phyloP scores from a whole-genome alignment of 2,888 invertebrate genomes.

The Thecophora atra region DNA sequence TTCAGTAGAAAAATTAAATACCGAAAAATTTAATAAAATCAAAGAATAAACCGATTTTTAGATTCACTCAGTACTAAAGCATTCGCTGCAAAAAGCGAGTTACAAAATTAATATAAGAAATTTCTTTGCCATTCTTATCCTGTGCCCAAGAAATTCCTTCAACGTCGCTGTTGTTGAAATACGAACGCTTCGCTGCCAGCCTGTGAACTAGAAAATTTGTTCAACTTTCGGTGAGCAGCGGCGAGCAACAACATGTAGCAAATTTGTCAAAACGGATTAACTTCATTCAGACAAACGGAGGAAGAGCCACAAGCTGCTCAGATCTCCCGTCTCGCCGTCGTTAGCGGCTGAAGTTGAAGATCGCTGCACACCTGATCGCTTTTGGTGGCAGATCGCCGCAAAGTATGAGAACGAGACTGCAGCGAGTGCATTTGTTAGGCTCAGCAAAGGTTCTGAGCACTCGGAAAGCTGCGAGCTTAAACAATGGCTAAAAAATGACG shows the following conservation, averaged over 20 bases:
- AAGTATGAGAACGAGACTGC: background rate
- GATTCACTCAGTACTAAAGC: too few species aligned
- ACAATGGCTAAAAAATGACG: constrained; percentile 27
- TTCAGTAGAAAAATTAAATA: too few species aligned
- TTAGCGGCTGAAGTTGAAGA: background rate
- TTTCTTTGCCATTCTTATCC: background rate
- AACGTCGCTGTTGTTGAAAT: background rate
- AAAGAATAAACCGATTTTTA: too few species aligned
- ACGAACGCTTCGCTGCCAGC: background rate
- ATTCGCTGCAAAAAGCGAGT: background rate
- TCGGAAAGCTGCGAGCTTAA: background rate
- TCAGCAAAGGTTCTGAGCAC: constrained; percentile 16
- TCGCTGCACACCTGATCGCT: constrained; percentile 18
- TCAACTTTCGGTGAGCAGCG: constrained; percentile 5
- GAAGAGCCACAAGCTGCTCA: constrained; percentile 9
- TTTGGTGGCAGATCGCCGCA: background rate
- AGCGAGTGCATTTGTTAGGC: constrained; percentile 11
- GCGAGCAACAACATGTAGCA: constrained; percentile 36
- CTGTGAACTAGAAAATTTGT: constrained; percentile 13
- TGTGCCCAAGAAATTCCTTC: background rate
- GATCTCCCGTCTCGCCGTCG: background rate
- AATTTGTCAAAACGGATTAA: constrained; percentile 62
- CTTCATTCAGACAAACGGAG: constrained; percentile 13
- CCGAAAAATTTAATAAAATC: too few species aligned
- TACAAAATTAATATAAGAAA: too few species aligned